phyloP scores from a whole-genome alignment of 2,888 invertebrate genomes.

The Ditula angustiorana region DNA sequence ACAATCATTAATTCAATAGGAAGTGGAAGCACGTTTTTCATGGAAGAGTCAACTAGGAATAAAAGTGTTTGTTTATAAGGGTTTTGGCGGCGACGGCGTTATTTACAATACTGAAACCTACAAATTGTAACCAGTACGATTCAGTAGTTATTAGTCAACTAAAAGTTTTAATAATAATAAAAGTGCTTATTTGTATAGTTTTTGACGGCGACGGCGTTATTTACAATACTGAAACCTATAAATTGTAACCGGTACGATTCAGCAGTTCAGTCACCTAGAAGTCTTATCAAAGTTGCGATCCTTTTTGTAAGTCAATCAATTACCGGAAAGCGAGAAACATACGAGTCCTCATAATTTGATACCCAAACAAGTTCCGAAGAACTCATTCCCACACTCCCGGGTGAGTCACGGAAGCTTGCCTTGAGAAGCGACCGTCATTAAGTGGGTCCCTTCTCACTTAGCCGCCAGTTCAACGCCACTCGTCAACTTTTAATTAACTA shows the following conservation, averaged over 20 bases:
- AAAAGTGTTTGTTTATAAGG: not conserved
- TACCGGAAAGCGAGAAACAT: not conserved
- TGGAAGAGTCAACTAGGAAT: not conserved
- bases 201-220: no score
- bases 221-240: no score
- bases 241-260: no score
- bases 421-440: slow-evolving; percentile 30
- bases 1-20: slow-evolving; percentile 5
- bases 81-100: no score
- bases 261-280: not conserved
- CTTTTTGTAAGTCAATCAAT: not conserved
- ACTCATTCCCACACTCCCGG: slow-evolving; percentile 4
- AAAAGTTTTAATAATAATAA: not conserved
- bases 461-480: slow-evolving; percentile 9
- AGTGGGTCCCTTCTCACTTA: slow-evolving; percentile 29
- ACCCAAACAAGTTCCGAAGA: slow-evolving; percentile 13
- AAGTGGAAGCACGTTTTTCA: not conserved
- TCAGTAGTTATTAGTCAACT: not conserved
- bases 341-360: not conserved
- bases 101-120: no score
- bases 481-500: slow-evolving; percentile 38
- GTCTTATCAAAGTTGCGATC: not conserved
- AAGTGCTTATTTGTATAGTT: not conserved
- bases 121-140: no score
- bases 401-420: slow-evolving; percentile 1